A percentile compares a stretch with the other conserved stretches of the same genome.
Conservation (phyloP, 1,140 invertebrate genomes). For the Pogonognathellus flavescens region DNA sequence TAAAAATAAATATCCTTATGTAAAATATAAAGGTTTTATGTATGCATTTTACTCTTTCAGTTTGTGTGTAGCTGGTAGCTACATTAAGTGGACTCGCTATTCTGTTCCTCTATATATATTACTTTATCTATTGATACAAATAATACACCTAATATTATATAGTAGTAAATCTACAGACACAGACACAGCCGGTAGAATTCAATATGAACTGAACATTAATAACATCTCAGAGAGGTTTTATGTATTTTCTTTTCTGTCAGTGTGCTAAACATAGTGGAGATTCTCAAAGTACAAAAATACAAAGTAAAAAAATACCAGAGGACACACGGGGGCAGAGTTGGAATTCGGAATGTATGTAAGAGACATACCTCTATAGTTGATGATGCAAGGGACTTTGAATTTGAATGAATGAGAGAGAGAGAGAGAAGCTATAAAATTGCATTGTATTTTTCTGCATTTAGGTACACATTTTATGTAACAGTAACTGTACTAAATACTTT, state of each 20-base stretch:
- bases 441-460: background rate
- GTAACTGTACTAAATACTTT: too few relatives aligned
- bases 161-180: background rate
- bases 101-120: background rate
- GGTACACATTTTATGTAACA: too few relatives aligned
- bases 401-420: background rate
- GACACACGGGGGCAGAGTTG: conserved; percentile 16
- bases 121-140: background rate
- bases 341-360: background rate
- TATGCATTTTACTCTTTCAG: background rate
- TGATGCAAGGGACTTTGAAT: too few relatives aligned
- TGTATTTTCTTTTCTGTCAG: background rate
- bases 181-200: background rate
- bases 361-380: too few relatives aligned
- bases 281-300: background rate
- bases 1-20: conserved; percentile 47
- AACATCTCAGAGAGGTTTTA: background rate
- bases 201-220: conserved; percentile 7
- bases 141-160: background rate
- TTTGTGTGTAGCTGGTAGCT: background rate
- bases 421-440: background rate
- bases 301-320: background rate
- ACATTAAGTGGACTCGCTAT: background rate
- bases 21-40: conserved; percentile 22
- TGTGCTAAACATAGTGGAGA: background rate